These are phyloP conservation scores for Rutilus rutilus DNA, from an alignment of 2,113 vertebrate species.

Conservation along the genomic window DNA sequence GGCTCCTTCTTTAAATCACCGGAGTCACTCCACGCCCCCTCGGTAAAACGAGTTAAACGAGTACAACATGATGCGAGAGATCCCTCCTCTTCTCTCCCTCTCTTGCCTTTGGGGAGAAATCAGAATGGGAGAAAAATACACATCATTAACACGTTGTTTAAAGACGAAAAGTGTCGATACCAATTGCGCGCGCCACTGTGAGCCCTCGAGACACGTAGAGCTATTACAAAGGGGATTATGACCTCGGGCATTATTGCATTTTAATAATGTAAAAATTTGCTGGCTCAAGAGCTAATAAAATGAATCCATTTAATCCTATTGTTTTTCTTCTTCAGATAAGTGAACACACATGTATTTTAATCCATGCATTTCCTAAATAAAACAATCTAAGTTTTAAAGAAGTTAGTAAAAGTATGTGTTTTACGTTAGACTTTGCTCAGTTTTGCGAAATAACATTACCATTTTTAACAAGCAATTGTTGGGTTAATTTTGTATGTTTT, in stretches of 20 bases:
- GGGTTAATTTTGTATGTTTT: no score
- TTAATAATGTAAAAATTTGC: background rate
- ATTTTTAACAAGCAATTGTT: no score
- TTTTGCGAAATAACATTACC: background rate
- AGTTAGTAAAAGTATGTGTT: background rate
- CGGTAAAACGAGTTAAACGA: slow-evolving; percentile 63
- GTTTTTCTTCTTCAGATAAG: background rate
- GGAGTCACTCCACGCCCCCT: slow-evolving; percentile 58
- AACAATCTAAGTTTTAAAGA: background rate
- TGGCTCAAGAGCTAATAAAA: background rate
- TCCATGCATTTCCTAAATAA: background rate
- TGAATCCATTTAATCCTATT: background rate
- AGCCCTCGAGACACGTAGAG: background rate
- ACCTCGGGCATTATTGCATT: background rate
- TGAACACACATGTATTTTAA: background rate
- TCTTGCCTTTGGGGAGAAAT: background rate
- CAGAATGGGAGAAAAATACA: slow-evolving; percentile 29
- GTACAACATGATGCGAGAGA: slow-evolving; percentile 44
- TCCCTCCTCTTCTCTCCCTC: slow-evolving; percentile 14
- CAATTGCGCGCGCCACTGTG: slow-evolving; percentile 1
- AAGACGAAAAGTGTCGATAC: slow-evolving; percentile 25
- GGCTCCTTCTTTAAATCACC: slow-evolving; percentile 71
- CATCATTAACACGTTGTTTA: slow-evolving; percentile 39
- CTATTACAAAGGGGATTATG: slow-evolving; percentile 1
- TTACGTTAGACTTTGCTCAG: background rate